These are phyloP conservation scores for Enteromius radiatus DNA, from an alignment of 2,797 vertebrate genomes.

Conservation along the genomic window DNA sequence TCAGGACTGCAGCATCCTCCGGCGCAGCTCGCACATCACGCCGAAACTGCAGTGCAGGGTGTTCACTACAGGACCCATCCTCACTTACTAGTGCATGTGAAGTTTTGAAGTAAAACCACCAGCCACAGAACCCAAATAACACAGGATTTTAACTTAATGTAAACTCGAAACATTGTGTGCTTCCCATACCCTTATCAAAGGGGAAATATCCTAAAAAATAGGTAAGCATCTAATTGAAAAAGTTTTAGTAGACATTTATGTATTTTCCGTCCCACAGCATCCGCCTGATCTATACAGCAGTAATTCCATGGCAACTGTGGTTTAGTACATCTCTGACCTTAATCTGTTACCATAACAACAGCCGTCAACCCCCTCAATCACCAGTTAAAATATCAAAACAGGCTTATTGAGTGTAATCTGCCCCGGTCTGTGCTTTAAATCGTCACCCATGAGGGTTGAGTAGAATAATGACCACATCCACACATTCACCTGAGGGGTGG, in stretches of 20 bases:
- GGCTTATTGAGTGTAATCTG: slow-evolving; percentile 19
- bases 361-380: slow-evolving; percentile 28
- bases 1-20: slow-evolving; percentile 23
- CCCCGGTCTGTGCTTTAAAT: neutral
- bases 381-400: slow-evolving; percentile 41
- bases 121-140: neutral
- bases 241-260: slow-evolving; percentile 10
- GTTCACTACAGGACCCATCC: neutral
- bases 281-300: slow-evolving; percentile 6
- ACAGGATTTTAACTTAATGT: neutral
- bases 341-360: slow-evolving; percentile 72
- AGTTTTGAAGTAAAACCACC: slow-evolving; percentile 2
- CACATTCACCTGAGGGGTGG: neutral
- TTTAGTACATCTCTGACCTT: slow-evolving; percentile 61
- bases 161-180: no score
- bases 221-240: neutral
- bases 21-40: neutral
- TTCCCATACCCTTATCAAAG: neutral
- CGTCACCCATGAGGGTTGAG: neutral
- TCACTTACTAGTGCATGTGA: slow-evolving; percentile 3
- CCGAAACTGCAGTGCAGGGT: slow-evolving; percentile 25
- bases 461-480: neutral
- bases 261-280: slow-evolving; percentile 11
- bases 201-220: neutral
- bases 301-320: slow-evolving; percentile 16